Evolutionary conservation across 2,113 vertebrate genomes (phyloP).

Genomic region (Suncus etruscus): DNA sequence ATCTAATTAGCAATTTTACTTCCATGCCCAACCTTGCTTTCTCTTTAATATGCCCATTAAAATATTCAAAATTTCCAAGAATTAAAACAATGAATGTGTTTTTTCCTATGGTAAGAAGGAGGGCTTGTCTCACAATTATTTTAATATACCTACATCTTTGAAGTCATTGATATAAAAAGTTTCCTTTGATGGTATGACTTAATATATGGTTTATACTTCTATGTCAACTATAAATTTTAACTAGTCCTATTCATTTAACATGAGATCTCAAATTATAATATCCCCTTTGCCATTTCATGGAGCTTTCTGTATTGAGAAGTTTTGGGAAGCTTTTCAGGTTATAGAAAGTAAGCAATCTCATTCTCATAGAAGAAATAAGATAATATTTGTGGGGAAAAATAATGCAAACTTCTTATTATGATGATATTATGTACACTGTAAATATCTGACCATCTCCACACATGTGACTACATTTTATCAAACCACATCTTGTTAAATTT

Average conservation of each 20-base stretch:
- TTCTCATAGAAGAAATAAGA: neutral
- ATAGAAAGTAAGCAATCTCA: neutral
- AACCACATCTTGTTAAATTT: no score
- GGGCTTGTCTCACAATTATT: neutral
- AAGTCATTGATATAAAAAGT: neutral
- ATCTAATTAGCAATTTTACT: neutral
- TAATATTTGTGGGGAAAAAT: neutral
- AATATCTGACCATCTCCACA: no score
- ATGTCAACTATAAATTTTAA: neutral
- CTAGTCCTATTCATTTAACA: neutral
- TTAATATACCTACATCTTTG: neutral
- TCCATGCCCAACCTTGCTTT: neutral
- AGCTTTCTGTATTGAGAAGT: neutral
- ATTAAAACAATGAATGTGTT: neutral
- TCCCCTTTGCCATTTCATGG: neutral
- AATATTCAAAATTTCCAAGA: neutral
- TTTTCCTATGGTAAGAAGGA: rapidly evolving
- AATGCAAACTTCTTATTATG: neutral
- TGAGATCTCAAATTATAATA: neutral
- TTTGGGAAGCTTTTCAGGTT: neutral
- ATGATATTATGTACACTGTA: no score
- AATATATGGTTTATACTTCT: neutral
- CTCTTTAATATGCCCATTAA: neutral
- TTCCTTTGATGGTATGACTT: neutral
- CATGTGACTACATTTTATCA: no score